A percentile compares a stretch with the other conserved stretches of the same genome.
These are phyloP conservation scores for Andrena dorsata DNA, from an alignment of 2,888 invertebrate genomes.

Conservation along the genomic window DNA sequence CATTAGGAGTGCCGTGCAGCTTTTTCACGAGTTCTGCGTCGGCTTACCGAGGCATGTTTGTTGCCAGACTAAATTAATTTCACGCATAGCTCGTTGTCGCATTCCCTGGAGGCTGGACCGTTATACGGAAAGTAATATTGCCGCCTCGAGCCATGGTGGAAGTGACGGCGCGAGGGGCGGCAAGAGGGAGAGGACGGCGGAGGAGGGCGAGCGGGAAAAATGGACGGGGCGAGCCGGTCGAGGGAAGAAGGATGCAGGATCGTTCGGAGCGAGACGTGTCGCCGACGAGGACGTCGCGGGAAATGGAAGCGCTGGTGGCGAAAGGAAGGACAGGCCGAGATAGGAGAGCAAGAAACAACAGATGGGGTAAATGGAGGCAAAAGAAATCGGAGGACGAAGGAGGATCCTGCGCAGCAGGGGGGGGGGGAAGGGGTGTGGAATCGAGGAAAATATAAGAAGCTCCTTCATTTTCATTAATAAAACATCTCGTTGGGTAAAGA, in stretches of 20 bases:
- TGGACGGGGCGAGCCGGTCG: not conserved
- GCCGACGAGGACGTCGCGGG: slow-evolving; percentile 42
- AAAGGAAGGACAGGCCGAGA: slow-evolving; percentile 11
- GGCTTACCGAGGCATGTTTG: slow-evolving; percentile 64
- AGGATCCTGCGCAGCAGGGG: slow-evolving; percentile 9
- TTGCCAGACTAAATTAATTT: slow-evolving; percentile 70
- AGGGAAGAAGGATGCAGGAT: not conserved
- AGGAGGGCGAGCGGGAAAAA: slow-evolving; percentile 3
- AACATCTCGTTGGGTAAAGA: slow-evolving; percentile 73
- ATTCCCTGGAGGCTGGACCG: slow-evolving; percentile 64
- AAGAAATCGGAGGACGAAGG: slow-evolving; percentile 20
- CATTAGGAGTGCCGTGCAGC: slow-evolving; percentile 22
- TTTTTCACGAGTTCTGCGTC: slow-evolving; percentile 41
- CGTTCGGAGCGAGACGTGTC: slow-evolving; percentile 13
- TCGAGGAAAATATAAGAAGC: slow-evolving; percentile 75
- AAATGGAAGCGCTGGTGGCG: slow-evolving; percentile 51
- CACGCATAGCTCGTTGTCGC: slow-evolving; percentile 69
- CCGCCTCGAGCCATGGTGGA: slow-evolving; percentile 47
- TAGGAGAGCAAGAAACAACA: slow-evolving; percentile 3
- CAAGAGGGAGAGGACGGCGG: not conserved
- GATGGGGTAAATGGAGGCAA: slow-evolving; percentile 3
- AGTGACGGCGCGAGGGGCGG: slow-evolving; percentile 46
- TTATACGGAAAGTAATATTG: slow-evolving; percentile 69
- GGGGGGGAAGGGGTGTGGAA: not conserved
- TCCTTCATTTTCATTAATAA: slow-evolving; percentile 80